phyloP scores from a whole-genome alignment of 2,888 invertebrate genomes.

The Papilio gigon region DNA sequence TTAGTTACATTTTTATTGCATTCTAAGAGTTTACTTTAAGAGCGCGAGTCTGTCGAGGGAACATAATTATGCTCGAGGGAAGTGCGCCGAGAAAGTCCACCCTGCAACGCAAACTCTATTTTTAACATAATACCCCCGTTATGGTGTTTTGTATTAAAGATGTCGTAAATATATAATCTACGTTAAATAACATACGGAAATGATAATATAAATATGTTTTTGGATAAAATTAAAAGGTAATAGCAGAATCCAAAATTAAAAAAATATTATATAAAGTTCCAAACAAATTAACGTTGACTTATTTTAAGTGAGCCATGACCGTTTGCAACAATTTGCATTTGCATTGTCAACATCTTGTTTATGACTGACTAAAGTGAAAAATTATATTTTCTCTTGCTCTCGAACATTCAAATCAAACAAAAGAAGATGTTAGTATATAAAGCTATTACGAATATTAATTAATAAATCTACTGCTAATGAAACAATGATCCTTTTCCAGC shows the following conservation, averaged over 20 bases:
- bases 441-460: not conserved
- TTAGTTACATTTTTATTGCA: constrained; percentile 18
- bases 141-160: not conserved
- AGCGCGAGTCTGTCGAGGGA: constrained; percentile 14
- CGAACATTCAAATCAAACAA: not conserved
- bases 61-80: constrained; percentile 23
- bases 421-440: not conserved
- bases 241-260: no score
- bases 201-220: no score
- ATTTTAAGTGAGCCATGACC: not conserved
- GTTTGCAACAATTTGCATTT: not conserved
- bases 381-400: not conserved
- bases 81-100: constrained; percentile 14
- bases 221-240: no score
- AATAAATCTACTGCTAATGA: not conserved
- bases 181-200: not conserved
- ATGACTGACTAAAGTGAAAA: not conserved
- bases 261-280: no score
- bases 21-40: constrained; percentile 17
- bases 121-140: constrained; percentile 9
- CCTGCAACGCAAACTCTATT: constrained; percentile 3
- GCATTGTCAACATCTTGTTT: not conserved
- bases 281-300: no score
- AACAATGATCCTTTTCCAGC: not conserved
- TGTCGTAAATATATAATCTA: no score